Percentiles rank a stretch among this genome's conserved stretches.
Conservation (phyloP, 2,797 vertebrate species). For the Parauchenoglanis ngamensis region DNA sequence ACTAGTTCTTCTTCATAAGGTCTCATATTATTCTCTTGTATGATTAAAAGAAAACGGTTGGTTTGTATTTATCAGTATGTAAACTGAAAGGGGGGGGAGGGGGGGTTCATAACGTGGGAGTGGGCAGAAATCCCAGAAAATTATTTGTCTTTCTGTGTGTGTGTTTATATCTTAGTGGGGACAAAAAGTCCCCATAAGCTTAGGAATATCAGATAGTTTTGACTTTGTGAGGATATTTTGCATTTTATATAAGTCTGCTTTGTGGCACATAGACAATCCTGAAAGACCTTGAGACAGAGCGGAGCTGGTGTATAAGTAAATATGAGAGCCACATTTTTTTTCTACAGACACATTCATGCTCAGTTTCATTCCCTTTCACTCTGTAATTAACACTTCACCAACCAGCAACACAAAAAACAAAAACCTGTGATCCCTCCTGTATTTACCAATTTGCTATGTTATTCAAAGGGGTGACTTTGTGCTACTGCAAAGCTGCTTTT, state of each 20-base stretch:
- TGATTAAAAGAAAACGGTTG: constrained; percentile 47
- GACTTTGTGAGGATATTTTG: neutral
- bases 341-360: constrained; percentile 57
- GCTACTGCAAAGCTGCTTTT: neutral
- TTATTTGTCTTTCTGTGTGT: constrained; percentile 12
- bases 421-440: neutral
- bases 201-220: too few species aligned
- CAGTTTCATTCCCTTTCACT: constrained; percentile 62
- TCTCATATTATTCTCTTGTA: constrained; percentile 24
- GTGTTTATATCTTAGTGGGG: neutral
- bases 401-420: neutral
- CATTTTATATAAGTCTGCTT: constrained; percentile 5
- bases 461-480: neutral
- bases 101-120: constrained; percentile 39
- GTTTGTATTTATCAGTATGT: constrained; percentile 43
- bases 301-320: constrained; percentile 37
- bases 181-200: neutral
- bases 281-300: constrained; percentile 39
- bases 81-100: neutral
- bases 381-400: constrained; percentile 48
- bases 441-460: neutral
- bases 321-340: constrained; percentile 42
- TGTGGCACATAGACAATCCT: constrained; percentile 32
- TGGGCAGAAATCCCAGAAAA: constrained; percentile 51
- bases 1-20: constrained; percentile 25